These are phyloP conservation scores for Scaeva pyrastri DNA, from an alignment of 2,888 invertebrate species.

Conservation along the genomic window DNA sequence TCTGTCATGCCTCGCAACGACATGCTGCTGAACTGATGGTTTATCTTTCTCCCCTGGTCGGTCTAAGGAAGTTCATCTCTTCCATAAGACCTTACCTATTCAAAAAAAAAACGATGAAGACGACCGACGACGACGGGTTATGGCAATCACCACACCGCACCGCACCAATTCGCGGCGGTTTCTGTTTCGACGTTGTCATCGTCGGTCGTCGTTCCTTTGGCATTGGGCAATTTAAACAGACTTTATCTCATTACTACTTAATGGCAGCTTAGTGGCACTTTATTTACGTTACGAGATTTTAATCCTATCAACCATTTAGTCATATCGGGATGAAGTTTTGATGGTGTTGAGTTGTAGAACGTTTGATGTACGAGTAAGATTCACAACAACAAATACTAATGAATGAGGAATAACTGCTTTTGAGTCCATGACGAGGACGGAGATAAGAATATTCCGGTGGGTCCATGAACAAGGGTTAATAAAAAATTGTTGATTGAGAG, in stretches of 20 bases:
- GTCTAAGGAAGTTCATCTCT: conserved; percentile 7
- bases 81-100: neutral
- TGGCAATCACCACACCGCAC: conserved; percentile 56
- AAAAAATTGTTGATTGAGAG: neutral
- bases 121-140: conserved; percentile 47
- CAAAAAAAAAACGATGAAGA: no score
- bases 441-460: conserved; percentile 1
- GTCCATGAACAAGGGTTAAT: neutral
- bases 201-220: no score
- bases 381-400: neutral
- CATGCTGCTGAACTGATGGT: neutral
- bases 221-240: conserved; percentile 61
- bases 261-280: conserved; percentile 74
- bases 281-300: conserved; percentile 75
- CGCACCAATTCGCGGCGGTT: conserved; percentile 62
- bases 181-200: neutral
- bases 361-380: neutral
- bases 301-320: conserved; percentile 75
- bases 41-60: conserved; percentile 11
- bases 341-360: conserved; percentile 36
- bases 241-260: conserved; percentile 76
- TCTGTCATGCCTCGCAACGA: conserved; percentile 11
- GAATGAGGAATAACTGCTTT: conserved; percentile 53
- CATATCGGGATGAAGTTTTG: conserved; percentile 52
- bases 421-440: conserved; percentile 4